Percentiles rank a stretch among this genome's conserved stretches.
phyloP scores from a whole-genome alignment of 2,797 vertebrate species.

The Rhabdophis nuchalis region DNA sequence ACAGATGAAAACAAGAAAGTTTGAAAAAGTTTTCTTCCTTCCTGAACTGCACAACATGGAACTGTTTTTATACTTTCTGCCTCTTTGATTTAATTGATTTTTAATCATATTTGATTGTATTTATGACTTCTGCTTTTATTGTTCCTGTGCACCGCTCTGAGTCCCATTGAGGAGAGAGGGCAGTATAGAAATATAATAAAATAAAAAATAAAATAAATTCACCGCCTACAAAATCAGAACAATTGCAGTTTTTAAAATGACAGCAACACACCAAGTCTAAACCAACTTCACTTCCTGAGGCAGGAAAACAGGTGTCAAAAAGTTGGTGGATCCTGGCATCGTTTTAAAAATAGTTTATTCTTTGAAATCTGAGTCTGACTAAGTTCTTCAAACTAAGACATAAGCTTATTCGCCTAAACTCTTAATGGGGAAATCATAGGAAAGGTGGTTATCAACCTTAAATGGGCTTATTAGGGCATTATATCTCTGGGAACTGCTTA shows the following conservation, averaged over 20 bases:
- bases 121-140: too few species aligned
- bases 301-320: neutral
- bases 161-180: too few species aligned
- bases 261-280: neutral
- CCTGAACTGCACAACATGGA: neutral
- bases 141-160: too few species aligned
- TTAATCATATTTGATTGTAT: too few species aligned
- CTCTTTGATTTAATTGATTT: too few species aligned
- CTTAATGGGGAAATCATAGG: neutral
- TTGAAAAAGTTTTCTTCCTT: neutral
- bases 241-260: neutral
- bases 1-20: neutral
- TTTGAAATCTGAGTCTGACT: neutral
- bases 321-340: neutral
- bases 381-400: neutral
- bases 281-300: neutral
- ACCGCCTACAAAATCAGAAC: neutral
- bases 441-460: neutral
- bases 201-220: too few species aligned
- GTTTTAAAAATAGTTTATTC: neutral
- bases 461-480: neutral
- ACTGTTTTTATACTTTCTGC: neutral
- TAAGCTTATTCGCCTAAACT: neutral
- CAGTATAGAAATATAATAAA: too few species aligned
- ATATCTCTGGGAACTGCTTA: neutral